Percentiles rank a stretch among this genome's conserved stretches.
Evolutionary conservation across 2,888 invertebrate genomes (phyloP).

Genomic region (Chironomus riparius): DNA sequence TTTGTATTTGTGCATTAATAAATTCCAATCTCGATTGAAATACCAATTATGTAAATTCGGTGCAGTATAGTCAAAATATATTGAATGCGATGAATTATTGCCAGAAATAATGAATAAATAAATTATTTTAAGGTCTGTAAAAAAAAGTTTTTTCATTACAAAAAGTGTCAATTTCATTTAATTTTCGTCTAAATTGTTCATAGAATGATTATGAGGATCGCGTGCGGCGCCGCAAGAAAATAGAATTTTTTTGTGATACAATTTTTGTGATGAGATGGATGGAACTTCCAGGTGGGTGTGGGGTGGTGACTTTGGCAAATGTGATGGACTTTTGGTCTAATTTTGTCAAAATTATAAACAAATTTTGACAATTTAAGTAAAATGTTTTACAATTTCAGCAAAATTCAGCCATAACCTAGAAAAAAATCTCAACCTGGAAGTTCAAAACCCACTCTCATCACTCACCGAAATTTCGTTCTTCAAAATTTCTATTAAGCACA

Average conservation of each 20-base stretch:
- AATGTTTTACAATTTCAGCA: background rate
- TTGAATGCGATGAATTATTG: no score
- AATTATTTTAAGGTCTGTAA: no score
- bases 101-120: no score
- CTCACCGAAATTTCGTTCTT: no score
- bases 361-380: no score
- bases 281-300: background rate
- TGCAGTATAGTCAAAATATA: background rate
- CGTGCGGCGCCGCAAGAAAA: constrained; percentile 1
- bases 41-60: background rate
- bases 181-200: background rate
- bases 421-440: no score
- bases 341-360: no score
- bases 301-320: background rate
- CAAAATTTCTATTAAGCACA: no score
- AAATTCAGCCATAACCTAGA: background rate
- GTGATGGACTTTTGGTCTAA: background rate
- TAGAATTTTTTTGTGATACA: background rate
- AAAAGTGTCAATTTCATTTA: constrained; percentile 6
- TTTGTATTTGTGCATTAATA: no score
- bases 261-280: background rate
- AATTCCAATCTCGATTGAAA: background rate
- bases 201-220: background rate
- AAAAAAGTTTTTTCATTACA: background rate
- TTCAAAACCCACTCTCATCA: no score